Conservation (phyloP, 2,113 vertebrate species). For the Gambusia affinis region DNA sequence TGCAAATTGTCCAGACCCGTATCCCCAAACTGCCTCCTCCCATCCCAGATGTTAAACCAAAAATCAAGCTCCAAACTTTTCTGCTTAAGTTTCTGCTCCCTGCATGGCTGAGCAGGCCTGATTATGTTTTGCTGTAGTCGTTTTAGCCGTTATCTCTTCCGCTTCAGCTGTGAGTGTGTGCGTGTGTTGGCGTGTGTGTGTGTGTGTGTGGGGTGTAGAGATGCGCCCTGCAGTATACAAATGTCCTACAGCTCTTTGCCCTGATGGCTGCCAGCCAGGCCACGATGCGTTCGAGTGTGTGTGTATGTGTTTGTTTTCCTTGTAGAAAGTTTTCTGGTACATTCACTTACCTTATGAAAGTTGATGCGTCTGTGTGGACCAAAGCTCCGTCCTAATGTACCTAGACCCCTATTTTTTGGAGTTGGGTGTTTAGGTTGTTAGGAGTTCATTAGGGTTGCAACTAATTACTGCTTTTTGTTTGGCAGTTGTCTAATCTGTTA, state of each 20-base stretch:
- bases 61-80: slow-evolving; percentile 32
- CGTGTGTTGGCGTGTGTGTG: not conserved
- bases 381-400: too few relatives aligned
- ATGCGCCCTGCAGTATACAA: slow-evolving; percentile 9
- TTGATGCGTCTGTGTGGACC: too few relatives aligned
- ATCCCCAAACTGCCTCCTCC: not conserved
- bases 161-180: slow-evolving; percentile 47
- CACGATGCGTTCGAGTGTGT: not conserved
- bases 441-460: too few relatives aligned
- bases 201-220: not conserved
- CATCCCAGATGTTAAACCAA: not conserved
- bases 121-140: slow-evolving; percentile 53
- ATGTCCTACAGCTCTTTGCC: slow-evolving; percentile 47
- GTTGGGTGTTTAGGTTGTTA: too few relatives aligned
- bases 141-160: slow-evolving; percentile 48
- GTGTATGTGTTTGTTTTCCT: not conserved
- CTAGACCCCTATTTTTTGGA: too few relatives aligned
- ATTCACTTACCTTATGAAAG: too few relatives aligned
- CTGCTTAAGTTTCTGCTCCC: slow-evolving; percentile 19
- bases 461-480: too few relatives aligned
- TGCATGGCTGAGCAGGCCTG: slow-evolving; percentile 49
- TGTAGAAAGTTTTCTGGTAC: too few relatives aligned
- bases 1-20: not conserved
- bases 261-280: slow-evolving; percentile 38
- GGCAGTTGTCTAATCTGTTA: too few relatives aligned